Conservation (phyloP, 2,113 vertebrate genomes). For the Hypocryptadius cinnamomeus region DNA sequence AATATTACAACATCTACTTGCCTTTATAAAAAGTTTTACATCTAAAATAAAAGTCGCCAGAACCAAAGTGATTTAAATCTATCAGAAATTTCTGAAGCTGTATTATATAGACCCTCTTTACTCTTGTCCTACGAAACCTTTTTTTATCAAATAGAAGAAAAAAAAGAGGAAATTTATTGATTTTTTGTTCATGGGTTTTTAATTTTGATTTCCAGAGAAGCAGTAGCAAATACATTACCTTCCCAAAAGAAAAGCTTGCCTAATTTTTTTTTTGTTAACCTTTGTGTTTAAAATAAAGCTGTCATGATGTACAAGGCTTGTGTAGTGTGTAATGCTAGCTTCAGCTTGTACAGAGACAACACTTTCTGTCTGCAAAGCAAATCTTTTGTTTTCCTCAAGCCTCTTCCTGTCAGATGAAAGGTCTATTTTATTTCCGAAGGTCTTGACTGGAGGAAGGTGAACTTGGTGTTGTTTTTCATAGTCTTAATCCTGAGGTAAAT, state of each 20-base stretch:
- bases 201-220: not conserved
- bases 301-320: not conserved
- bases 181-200: rapidly evolving
- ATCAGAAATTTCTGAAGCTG: not conserved
- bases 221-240: not conserved
- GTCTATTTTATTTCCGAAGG: not conserved
- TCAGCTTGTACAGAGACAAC: not conserved
- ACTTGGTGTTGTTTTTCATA: not conserved
- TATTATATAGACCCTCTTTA: not conserved
- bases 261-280: not conserved
- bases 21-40: not conserved
- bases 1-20: not conserved
- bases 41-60: not conserved
- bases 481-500: not conserved
- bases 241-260: not conserved
- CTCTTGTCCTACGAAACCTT: not conserved
- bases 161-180: rapidly evolving
- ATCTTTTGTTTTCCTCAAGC: not conserved
- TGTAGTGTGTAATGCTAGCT: not conserved
- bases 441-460: not conserved
- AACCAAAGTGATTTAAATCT: not conserved
- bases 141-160: not conserved
- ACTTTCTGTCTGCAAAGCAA: not conserved
- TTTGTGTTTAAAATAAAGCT: not conserved
- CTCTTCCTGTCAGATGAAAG: not conserved